phyloP scores from a whole-genome alignment of 2,113 vertebrate genomes.

The Serilophus lunatus region DNA sequence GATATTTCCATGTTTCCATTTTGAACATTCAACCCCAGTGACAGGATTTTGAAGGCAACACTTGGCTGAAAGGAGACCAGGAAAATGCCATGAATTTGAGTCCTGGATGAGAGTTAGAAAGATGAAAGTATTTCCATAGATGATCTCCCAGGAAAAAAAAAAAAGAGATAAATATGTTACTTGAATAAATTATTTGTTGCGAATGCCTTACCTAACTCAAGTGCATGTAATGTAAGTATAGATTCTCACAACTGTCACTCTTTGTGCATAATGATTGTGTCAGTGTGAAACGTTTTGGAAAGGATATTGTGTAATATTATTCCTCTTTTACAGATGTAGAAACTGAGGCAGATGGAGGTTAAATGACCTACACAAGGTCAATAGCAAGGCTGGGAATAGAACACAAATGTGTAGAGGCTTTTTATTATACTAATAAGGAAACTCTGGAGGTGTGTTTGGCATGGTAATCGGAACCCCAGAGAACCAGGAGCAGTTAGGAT shows the following conservation, averaged over 20 bases:
- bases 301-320: background rate
- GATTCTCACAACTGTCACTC: background rate
- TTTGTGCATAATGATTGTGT: background rate
- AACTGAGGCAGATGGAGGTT: constrained; percentile 62
- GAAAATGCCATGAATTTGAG: background rate
- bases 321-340: constrained; percentile 16
- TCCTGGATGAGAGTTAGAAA: background rate
- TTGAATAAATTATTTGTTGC: background rate
- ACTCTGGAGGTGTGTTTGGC: constrained; percentile 62
- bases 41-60: background rate
- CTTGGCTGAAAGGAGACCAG: background rate
- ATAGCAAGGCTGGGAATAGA: constrained; percentile 61
- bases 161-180: background rate
- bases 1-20: background rate
- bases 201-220: background rate
- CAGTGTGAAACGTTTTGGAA: background rate
- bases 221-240: background rate
- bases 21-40: background rate
- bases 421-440: constrained; percentile 71
- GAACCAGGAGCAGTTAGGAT: constrained; percentile 10
- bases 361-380: constrained; percentile 63
- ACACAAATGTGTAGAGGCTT: constrained; percentile 55
- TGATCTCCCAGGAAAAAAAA: background rate
- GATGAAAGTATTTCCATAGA: background rate
- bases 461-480: constrained; percentile 66